Conservation (phyloP, 2,797 vertebrate species). For the Argya squamiceps region DNA sequence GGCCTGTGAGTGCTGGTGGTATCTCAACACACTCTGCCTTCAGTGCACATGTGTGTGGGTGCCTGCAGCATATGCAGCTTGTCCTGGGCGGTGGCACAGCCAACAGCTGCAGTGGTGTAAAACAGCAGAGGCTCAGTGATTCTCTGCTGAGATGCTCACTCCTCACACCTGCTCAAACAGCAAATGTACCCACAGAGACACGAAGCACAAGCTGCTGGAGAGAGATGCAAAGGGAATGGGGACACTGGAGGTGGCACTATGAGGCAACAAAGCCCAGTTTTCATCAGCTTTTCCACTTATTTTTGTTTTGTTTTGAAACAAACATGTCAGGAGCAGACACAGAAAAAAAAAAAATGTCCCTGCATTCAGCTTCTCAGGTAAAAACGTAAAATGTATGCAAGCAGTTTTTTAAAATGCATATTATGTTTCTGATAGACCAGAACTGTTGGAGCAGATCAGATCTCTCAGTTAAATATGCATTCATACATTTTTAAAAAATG, state of each 20-base stretch:
- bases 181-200: not conserved
- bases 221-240: not conserved
- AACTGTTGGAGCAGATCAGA: slow-evolving; percentile 71
- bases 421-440: slow-evolving; percentile 68
- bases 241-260: not conserved
- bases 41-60: fast-evolving
- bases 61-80: fast-evolving
- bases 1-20: not conserved
- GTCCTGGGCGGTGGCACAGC: fast-evolving
- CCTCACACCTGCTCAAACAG: not conserved
- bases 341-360: not conserved
- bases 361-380: slow-evolving; percentile 57
- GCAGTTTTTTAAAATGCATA: slow-evolving; percentile 65
- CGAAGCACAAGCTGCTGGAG: not conserved
- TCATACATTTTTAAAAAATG: slow-evolving; percentile 66
- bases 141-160: not conserved
- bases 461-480: slow-evolving; percentile 76
- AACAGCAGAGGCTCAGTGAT: not conserved
- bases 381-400: slow-evolving; percentile 61
- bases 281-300: not conserved
- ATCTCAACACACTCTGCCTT: not conserved
- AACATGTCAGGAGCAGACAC: not conserved
- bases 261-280: not conserved
- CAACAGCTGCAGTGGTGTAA: fast-evolving
- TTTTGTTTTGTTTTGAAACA: not conserved